These are phyloP conservation scores for Acyrthosiphon pisum DNA, from an alignment of 1,140 invertebrate genomes.

Conservation along the genomic window DNA sequence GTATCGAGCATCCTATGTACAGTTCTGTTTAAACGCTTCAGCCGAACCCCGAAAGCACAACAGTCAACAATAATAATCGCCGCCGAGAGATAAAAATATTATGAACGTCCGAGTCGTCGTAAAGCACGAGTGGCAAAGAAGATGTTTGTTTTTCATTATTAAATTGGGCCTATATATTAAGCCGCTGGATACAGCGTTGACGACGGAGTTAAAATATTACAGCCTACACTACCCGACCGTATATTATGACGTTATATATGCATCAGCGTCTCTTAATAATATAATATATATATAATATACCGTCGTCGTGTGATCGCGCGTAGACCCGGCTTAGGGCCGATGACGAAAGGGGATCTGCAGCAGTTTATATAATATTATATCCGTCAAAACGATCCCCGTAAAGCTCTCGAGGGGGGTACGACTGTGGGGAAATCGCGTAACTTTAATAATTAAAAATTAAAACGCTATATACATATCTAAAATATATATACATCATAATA, in stretches of 20 bases:
- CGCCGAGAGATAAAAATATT: neutral
- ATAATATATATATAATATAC: neutral
- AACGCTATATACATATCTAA: neutral
- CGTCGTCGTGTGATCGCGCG: neutral
- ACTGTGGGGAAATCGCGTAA: neutral
- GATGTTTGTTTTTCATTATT: neutral
- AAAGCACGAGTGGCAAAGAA: neutral
- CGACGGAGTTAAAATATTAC: neutral
- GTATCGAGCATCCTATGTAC: neutral
- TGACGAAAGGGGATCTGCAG: neutral
- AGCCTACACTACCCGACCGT: neutral
- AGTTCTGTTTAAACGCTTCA: neutral
- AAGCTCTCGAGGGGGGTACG: neutral
- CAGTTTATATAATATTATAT: conserved; percentile 13
- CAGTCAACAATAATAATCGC: neutral
- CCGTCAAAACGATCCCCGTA: neutral
- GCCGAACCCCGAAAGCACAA: neutral
- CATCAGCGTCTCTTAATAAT: neutral
- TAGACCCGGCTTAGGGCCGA: neutral
- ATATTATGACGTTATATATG: neutral
- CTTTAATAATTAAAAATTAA: conserved; percentile 2
- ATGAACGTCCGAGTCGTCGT: neutral
- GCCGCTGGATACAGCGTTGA: neutral
- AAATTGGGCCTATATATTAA: neutral
- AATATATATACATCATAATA: conserved; percentile 7